These are phyloP conservation scores for Glossosoma conforme DNA, from an alignment of 1,140 invertebrate genomes.

Conservation along the genomic window DNA sequence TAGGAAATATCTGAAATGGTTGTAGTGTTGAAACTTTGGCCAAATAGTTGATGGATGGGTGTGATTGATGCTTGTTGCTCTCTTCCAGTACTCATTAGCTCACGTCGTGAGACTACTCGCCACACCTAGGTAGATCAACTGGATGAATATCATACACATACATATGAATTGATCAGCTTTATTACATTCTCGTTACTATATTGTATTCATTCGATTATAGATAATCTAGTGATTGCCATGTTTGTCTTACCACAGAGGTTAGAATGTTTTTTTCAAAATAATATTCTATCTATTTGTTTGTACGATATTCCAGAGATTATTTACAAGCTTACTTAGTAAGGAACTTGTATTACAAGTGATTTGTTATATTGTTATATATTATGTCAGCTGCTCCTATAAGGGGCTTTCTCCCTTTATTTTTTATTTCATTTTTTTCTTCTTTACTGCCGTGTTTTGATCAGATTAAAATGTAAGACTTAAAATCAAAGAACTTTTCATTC, in stretches of 20 bases:
- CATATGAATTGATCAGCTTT: constrained; percentile 14
- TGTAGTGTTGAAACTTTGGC: constrained; percentile 15
- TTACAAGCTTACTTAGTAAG: too few relatives aligned
- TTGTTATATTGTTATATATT: too few relatives aligned
- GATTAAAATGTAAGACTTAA: constrained; percentile 7
- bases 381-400: constrained; percentile 3
- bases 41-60: constrained; percentile 9
- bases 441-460: constrained; percentile 12
- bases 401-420: neutral
- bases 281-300: neutral
- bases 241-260: neutral
- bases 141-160: constrained; percentile 15
- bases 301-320: too few relatives aligned
- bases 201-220: constrained; percentile 16
- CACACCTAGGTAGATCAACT: constrained; percentile 15
- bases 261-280: too few relatives aligned
- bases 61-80: constrained; percentile 10
- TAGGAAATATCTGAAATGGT: constrained; percentile 2
- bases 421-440: neutral
- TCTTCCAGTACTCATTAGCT: constrained; percentile 17
- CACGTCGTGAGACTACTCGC: constrained; percentile 14
- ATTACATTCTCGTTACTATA: constrained; percentile 12
- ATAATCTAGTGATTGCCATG: constrained; percentile 7
- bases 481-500: too few relatives aligned
- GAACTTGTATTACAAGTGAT: too few relatives aligned